Base-by-base conservation (phyloP, 2,888 invertebrate genomes). In the Chymomyza caudatula region DNA sequence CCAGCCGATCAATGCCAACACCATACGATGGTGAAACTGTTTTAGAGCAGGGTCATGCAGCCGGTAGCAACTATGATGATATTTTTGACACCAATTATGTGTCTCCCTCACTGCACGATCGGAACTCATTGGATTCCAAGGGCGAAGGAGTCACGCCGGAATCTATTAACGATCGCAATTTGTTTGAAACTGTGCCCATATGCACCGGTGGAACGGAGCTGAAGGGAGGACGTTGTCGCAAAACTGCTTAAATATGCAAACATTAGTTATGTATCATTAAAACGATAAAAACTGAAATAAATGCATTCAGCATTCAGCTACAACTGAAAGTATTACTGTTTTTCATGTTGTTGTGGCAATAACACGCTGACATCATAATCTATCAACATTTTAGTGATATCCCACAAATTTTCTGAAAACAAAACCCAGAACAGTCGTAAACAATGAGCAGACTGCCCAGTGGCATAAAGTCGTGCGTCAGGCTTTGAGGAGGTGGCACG, bases 171-270 rank as follows among this genome's bases (percentile, higher is more conserved):
- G 47, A 56, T 19, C 84, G 84, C 6, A 74, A 69, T 8, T 55
- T 87, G 0, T 78, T 87, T 3, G 65, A 77, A 1, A 71, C 78
- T 0, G 57, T 64, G 2, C 74, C 74, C 2, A 60, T 67, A 13
- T 87, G 89, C 22, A 29, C 53, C 0, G 15, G 49, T 0, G 85
- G 79, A 3, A 42, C 56, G 5, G 64, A 56, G 0, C 0, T 84
- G 2, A 62, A 53, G 0, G 66, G 49, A 3, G 70, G 72, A 3
- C 76, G 58, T 11, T 87, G 87, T 55, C 88, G 87, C 4, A 22
- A 43, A 1, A 53, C 3, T 1, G 86, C 68, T 5, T 86, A 77
- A 66, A 6, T 5, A 2, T n/a, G 19, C 19, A 3, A 47, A 15
- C n/a, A 37, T 5, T 37, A 37, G n/a, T 54, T 25, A 15, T 22